A percentile compares a stretch with the other conserved stretches of the same genome.
Evolutionary conservation across 2,113 vertebrate genomes (phyloP).

Genomic region (Podiceps cristatus): DNA sequence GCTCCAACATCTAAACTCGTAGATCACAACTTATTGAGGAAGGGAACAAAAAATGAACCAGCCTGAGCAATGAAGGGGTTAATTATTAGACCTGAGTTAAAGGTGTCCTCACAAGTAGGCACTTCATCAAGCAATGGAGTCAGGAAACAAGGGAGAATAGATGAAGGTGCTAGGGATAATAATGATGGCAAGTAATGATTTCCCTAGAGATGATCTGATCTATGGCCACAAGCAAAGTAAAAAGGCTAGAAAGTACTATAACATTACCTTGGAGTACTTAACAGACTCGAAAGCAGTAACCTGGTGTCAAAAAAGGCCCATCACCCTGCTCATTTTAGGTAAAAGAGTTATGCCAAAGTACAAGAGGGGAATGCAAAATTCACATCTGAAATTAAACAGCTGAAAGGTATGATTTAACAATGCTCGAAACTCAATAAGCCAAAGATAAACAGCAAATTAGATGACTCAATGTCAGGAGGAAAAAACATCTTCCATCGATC

Average conservation of each 20-base stretch:
- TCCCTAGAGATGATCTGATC: conserved; percentile 94
- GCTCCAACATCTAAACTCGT: conserved; percentile 29
- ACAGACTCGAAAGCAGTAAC: conserved; percentile 83
- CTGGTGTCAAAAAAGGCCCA: conserved; percentile 80
- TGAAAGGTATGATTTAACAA: conserved; percentile 96
- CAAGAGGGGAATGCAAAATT: conserved; percentile 83
- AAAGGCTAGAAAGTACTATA: conserved; percentile 81
- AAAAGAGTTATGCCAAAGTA: conserved; percentile 83
- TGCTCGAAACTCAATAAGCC: conserved; percentile 91
- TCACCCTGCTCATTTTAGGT: conserved; percentile 79
- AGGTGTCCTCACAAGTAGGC: conserved; percentile 80
- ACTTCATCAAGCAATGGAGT: conserved; percentile 89
- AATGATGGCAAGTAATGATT: conserved; percentile 98
- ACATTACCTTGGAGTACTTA: conserved; percentile 85
- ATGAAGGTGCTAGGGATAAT: conserved; percentile 93
- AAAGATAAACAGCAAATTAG: conserved; percentile 94
- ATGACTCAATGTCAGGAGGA: conserved; percentile 87
- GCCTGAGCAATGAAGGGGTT: conserved; percentile 78
- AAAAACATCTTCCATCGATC: conserved; percentile 88
- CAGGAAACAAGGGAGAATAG: conserved; percentile 90
- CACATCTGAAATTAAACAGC: conserved; percentile 90
- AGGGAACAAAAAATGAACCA: background rate
- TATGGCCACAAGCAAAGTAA: conserved; percentile 91
- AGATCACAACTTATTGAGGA: conserved; percentile 20
- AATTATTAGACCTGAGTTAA: conserved; percentile 79